Evolutionary conservation across 2,113 vertebrate species (phyloP).

Genomic region (Neofelis nebulosa): DNA sequence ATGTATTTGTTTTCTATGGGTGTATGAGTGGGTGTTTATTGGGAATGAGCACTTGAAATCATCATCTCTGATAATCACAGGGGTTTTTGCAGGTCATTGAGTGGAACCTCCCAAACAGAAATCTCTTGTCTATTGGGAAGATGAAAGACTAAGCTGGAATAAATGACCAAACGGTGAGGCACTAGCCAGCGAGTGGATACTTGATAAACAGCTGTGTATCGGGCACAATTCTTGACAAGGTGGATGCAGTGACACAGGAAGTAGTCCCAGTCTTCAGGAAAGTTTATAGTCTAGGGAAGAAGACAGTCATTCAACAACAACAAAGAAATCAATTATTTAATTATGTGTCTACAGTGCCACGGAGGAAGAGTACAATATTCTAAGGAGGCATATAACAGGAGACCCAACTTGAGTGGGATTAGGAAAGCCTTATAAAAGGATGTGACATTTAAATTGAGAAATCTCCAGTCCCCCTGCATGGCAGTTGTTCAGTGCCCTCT

Average conservation of each 20-base stretch:
- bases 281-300: not conserved
- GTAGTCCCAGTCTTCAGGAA: not conserved
- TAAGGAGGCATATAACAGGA: not conserved
- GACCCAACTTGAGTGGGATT: not conserved
- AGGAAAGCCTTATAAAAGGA: not conserved
- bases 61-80: slow-evolving; percentile 52
- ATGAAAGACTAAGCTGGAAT: not conserved
- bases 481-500: not conserved
- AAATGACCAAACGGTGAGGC: not conserved
- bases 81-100: slow-evolving; percentile 44
- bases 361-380: not conserved
- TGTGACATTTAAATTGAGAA: not conserved
- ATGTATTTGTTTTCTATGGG: not conserved
- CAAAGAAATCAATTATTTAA: not conserved
- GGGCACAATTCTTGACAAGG: not conserved
- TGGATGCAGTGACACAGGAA: not conserved
- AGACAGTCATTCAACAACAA: not conserved
- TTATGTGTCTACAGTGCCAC: not conserved
- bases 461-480: not conserved
- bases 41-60: slow-evolving; percentile 31
- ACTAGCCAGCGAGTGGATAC: not conserved
- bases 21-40: not conserved
- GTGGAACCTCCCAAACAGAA: not conserved
- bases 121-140: not conserved
- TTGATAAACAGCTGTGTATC: not conserved